These are phyloP conservation scores for Mola mola DNA, from an alignment of 2,113 vertebrate genomes.

Conservation along the genomic window DNA sequence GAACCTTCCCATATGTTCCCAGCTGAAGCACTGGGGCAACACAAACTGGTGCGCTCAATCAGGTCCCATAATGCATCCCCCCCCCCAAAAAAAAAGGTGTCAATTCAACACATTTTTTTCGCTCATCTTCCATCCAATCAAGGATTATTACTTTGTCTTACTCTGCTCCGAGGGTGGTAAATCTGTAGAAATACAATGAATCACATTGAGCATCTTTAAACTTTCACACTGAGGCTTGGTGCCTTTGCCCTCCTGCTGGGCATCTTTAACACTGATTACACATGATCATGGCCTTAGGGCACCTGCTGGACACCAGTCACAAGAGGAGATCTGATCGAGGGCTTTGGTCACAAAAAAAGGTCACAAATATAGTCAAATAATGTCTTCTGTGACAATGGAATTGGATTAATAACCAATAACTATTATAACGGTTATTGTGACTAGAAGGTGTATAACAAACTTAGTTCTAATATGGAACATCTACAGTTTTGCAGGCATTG, in stretches of 20 bases:
- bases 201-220: slow-evolving; percentile 68
- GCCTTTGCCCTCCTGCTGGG: slow-evolving; percentile 40
- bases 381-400: too few relatives aligned
- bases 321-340: slow-evolving; percentile 14
- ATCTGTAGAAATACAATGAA: slow-evolving; percentile 71
- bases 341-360: slow-evolving; percentile 17
- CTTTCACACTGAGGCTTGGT: slow-evolving; percentile 66
- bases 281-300: slow-evolving; percentile 53
- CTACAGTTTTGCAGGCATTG: too few relatives aligned
- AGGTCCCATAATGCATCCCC: slow-evolving; percentile 57
- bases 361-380: too few relatives aligned
- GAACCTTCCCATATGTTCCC: slow-evolving; percentile 66
- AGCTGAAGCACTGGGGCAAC: slow-evolving; percentile 36
- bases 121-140: slow-evolving; percentile 66
- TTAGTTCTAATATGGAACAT: too few relatives aligned
- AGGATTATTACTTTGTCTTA: slow-evolving; percentile 68
- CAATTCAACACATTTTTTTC: slow-evolving; percentile 56
- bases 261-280: slow-evolving; percentile 64
- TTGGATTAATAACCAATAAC: too few relatives aligned
- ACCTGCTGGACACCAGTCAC: slow-evolving; percentile 62
- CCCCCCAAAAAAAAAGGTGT: slow-evolving; percentile 34
- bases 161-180: slow-evolving; percentile 66
- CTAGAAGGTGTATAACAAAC: too few relatives aligned
- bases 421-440: too few relatives aligned
- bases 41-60: slow-evolving; percentile 52